Evolutionary conservation across 2,797 vertebrate species (phyloP).

Genomic region (Lateolabrax maculatus): DNA sequence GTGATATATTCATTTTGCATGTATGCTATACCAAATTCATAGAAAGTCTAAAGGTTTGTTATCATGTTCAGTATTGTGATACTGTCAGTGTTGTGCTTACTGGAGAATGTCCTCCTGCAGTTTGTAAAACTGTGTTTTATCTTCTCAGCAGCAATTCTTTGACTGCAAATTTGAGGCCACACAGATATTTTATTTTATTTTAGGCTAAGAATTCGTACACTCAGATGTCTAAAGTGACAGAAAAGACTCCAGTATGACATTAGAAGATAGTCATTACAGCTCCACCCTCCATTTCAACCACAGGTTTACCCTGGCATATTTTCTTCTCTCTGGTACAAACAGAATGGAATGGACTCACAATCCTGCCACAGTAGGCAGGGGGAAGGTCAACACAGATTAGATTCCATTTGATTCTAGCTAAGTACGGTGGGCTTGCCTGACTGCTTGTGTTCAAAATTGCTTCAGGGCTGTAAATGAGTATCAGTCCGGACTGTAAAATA

Average conservation of each 20-base stretch:
- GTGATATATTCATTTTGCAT: conserved; percentile 47
- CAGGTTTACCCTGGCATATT: background rate
- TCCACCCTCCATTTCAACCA: background rate
- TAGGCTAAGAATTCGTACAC: conserved; percentile 10
- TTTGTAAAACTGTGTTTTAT: conserved; percentile 17
- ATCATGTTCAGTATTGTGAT: conserved; percentile 31
- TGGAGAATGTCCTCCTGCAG: conserved; percentile 34
- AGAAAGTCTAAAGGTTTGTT: conserved; percentile 25
- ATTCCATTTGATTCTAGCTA: background rate
- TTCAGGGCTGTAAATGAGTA: background rate
- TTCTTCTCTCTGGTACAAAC: background rate
- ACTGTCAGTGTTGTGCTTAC: conserved; percentile 40
- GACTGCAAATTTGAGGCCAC: background rate
- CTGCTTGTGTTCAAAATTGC: background rate
- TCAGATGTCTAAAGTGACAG: background rate
- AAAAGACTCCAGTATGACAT: background rate
- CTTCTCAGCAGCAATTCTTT: conserved; percentile 4
- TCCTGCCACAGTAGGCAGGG: background rate
- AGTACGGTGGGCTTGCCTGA: background rate
- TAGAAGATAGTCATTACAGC: background rate
- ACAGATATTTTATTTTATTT: background rate
- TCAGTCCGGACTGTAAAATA: background rate
- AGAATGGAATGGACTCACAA: background rate
- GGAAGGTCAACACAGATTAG: background rate
- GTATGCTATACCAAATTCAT: conserved; percentile 36